Base-by-base conservation (phyloP, 2,888 invertebrate genomes). In the Hirtodrosophila alboralis region DNA sequence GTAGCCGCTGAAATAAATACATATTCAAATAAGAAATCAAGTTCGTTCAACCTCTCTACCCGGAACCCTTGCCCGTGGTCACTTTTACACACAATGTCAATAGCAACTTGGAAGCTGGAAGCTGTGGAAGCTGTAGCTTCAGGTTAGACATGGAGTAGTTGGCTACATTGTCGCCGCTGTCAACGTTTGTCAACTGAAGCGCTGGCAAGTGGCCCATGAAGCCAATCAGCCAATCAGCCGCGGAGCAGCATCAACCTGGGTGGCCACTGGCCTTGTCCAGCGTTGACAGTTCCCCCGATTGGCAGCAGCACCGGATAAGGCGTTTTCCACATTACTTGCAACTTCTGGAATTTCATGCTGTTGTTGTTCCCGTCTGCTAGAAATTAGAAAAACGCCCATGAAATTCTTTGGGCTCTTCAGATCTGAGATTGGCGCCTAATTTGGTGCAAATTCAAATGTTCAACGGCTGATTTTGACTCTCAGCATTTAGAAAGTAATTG, bases 301-400 rank as follows among this genome's bases (percentile, higher is more conserved):
- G 36, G 28, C 16, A 14, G 28, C 16, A 14, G n/a, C 59, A 83
- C 83, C 85, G 83, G 85, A 83, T 80, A 83, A 83, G 83, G 83
- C 83, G 83, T 85, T 80, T 83, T 85, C 63, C 78, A 72, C 79
- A 79, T 79, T 85, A 85, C 73, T 72, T 53, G 54, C 61, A 52
- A 13, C 26, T 14, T 31, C 38, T 69, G 75, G 71, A 74, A 76
- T 76, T 74, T 54, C 10, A 41, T 45, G 28, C 21, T 40, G 53
- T 36, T 44, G 51, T 40, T 63, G 60, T n/a, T n/a, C n/a, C n/a
- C n/a, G n/a, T n/a, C n/a, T n/a, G n/a, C 43, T 52, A 75, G 75
- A 83, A 83, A 83, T 85, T 85, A 80, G 80, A 85, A 83, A 81
- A 78, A 83, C 85, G 84, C 83, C 83, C 85, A 77, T 77, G 73